Evolutionary conservation across 2,888 invertebrate species (phyloP), one percentile per base, ranked within the genome.

Genomic region (Polyommatus iphigenia): DNA sequence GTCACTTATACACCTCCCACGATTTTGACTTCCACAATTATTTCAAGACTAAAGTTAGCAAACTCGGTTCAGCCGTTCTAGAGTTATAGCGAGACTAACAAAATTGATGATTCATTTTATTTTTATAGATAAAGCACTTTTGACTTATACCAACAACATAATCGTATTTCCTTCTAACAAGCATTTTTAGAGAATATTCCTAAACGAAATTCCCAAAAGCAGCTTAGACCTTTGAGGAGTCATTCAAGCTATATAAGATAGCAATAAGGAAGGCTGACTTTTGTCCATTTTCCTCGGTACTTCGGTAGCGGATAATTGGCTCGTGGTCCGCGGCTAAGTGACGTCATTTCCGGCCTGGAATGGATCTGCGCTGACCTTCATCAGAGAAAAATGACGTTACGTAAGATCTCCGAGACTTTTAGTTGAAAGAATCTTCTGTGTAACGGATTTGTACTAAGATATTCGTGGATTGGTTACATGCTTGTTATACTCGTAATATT

Each of bases 281-380:
- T 67, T 15, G 67, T 67, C 24, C 29, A 67, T 67, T 67, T 62
- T 29, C 67, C 67, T 2, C 67, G 62, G 62, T 67, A 67, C 67
- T 67, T 67, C 29, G 32, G 67, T 15, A 29, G 67, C 29, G 6
- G 29, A 67, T 67, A 67, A 67, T 67, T 29, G 67, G 29, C 29
- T 4, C 6, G 67, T 32, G 15, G 67, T 15, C 62, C 13, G 24
- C 18, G 32, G 67, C 29, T 67, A 29, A 67, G 67, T 67, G 67
- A 67, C 67, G 67, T 67, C 29, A 67, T 67, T 32, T 67, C 67
- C 67, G 29, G 15, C 5, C 32, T 67, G 67, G 67, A 67, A 67
- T 67, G 67, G 67, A 67, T 67, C 29, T 67, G 29, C 15, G 67
- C 67, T 32, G 67, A 32, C 67, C 67, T 67, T 67, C 32, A 32